Conservation (phyloP, 2,797 vertebrate genomes). For the Columba guinea region DNA sequence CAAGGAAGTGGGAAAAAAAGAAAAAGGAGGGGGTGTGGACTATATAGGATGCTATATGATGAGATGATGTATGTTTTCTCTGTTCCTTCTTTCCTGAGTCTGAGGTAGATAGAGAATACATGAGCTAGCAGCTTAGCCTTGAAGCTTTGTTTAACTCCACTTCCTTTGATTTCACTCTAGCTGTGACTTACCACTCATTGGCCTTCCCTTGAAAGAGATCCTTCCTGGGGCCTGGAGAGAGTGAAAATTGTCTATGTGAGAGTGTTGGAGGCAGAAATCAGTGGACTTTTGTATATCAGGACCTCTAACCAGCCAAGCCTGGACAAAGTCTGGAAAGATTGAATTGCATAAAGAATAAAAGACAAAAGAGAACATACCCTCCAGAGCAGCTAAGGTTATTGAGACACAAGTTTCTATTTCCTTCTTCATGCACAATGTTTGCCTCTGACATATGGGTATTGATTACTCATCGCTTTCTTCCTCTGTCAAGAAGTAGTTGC, state of each 20-base stretch:
- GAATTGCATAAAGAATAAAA: not conserved
- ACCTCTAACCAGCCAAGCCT: not conserved
- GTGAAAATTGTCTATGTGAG: not conserved
- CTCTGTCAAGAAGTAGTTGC: not conserved
- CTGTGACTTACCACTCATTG: not conserved
- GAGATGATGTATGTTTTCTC: not conserved
- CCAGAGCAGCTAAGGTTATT: not conserved
- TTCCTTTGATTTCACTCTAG: not conserved
- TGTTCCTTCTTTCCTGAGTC: not conserved
- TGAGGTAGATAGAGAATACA: not conserved
- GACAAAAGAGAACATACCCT: not conserved
- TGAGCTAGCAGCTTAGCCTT: not conserved
- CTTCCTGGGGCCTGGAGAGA: not conserved
- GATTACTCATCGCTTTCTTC: not conserved
- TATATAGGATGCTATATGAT: not conserved
- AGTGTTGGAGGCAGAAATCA: not conserved
- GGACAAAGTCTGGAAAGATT: not conserved
- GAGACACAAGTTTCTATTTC: not conserved
- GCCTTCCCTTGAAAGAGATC: not conserved
- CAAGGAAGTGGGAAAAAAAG: not conserved
- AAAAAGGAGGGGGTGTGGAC: not conserved
- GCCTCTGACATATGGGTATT: not conserved
- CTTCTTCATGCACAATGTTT: not conserved
- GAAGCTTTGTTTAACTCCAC: not conserved
- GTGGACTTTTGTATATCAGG: not conserved